Base-by-base conservation (phyloP, 1,140 invertebrate species). In the Choristoneura fumiferana region DNA sequence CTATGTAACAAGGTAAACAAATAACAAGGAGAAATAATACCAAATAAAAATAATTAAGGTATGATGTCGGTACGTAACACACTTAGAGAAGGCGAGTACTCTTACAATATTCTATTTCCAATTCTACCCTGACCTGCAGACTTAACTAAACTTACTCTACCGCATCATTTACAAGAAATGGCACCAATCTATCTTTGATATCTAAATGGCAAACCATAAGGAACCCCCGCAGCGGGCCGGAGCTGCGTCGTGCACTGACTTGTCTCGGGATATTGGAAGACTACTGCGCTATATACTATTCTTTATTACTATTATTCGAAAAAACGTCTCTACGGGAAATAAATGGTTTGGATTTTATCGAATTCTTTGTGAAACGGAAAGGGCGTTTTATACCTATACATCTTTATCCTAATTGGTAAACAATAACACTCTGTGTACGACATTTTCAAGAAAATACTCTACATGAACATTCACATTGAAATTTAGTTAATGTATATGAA, bases 181-280 rank as follows among this genome's bases (percentile, higher is more conserved):
- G 84, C 86, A 89, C 86, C 86, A 86, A 87, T 86, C 86, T 89
- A 86, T 89, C 86, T 89, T 89, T 89, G 86, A 89, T 89, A 87
- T 87, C 78, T 84, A 80, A 89, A 89, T 89, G 86, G 86, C 86
- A 89, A 89, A 85, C 86, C 81, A 80, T 81, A 87, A 81, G 85
- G 84, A 87, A 81, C 81, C 83, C 84, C 72, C 81, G 74, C 76
- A 73, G 76, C 80, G 78, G 81, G 78, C 78, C 70, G 60, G 65
- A 60, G 63, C 72, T 60, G 72, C 56, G 43, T 59, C 45, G 66
- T 65, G 66, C 69, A 73, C 73, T 37, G 39, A 58, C 34, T 65
- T 67, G 79, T 84, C 79, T 81, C 77, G 76, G 81, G 73, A 76
- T 81, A 76, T 83, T 89, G 86, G 86, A 89, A 89, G 86, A 89